Evolutionary conservation across 2,888 invertebrate genomes (phyloP).

Genomic region (Leistus spinibarbis): DNA sequence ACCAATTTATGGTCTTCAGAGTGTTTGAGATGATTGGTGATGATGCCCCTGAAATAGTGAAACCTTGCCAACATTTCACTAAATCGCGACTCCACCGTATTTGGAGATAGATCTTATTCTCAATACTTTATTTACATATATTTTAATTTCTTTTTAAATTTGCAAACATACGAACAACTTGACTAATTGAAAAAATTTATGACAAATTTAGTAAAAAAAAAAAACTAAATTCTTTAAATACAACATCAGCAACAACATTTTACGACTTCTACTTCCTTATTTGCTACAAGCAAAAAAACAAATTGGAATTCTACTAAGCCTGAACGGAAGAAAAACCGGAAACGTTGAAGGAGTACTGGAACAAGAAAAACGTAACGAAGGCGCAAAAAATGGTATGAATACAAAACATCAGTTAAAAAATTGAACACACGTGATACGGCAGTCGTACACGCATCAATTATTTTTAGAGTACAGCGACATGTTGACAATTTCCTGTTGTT

Average conservation of each 20-base stretch:
- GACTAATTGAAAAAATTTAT: neutral
- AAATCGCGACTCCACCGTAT: too few relatives aligned
- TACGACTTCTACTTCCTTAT: neutral
- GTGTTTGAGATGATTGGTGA: too few relatives aligned
- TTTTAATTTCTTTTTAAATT: neutral
- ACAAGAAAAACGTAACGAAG: conserved; percentile 14
- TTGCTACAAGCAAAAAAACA: neutral
- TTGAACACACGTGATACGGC: conserved; percentile 34
- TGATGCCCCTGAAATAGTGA: too few relatives aligned
- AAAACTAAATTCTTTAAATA: neutral
- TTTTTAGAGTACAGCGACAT: conserved; percentile 35
- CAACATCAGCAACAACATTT: neutral
- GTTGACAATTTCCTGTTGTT: conserved; percentile 35
- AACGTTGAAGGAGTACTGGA: conserved; percentile 1
- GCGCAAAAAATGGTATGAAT: conserved; percentile 16
- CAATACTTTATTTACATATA: neutral
- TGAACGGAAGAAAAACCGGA: conserved; percentile 15
- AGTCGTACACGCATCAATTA: conserved; percentile 35
- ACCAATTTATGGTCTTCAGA: too few relatives aligned
- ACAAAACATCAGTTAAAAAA: conserved; percentile 31
- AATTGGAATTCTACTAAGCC: neutral
- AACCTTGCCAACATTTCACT: too few relatives aligned
- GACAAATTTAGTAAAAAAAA: neutral
- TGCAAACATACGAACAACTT: neutral
- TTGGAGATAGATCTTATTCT: neutral